These are phyloP conservation scores for Hypena proboscidalis DNA, from an alignment of 2,888 invertebrate species.

Conservation along the genomic window DNA sequence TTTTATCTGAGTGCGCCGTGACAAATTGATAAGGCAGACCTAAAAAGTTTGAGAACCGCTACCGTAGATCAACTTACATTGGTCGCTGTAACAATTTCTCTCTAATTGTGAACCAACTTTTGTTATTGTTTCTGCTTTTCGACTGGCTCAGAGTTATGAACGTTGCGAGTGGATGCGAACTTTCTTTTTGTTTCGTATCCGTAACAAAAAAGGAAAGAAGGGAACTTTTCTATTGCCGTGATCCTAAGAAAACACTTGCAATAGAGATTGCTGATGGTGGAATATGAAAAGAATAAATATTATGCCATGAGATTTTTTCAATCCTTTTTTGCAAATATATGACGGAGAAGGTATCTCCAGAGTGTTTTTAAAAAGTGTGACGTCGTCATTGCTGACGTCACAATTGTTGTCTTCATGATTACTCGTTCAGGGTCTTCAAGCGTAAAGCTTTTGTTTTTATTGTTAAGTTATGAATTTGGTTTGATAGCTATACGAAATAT, in stretches of 20 bases:
- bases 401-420: too few species aligned
- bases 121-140: conserved; percentile 60
- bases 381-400: too few species aligned
- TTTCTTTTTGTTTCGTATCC: conserved; percentile 21
- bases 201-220: conserved; percentile 2
- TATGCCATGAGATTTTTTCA: conserved; percentile 1
- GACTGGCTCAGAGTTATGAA: conserved; percentile 48
- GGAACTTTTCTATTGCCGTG: background rate
- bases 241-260: conserved; percentile 13
- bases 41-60: conserved; percentile 13
- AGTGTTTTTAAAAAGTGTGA: too few species aligned
- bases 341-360: too few species aligned
- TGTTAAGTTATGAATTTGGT: too few species aligned
- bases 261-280: background rate
- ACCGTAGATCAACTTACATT: conserved; percentile 44
- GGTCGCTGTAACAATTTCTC: conserved; percentile 48
- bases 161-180: conserved; percentile 31
- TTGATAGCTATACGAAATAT: too few species aligned
- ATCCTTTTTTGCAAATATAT: too few species aligned
- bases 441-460: too few species aligned
- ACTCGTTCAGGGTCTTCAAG: too few species aligned
- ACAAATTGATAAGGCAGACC: conserved; percentile 10
- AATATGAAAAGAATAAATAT: conserved; percentile 4
- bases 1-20: conserved; percentile 16
- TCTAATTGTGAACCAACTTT: conserved; percentile 66